Conservation (phyloP, 2,797 vertebrate genomes). For the Centroberyx gerrardi region DNA sequence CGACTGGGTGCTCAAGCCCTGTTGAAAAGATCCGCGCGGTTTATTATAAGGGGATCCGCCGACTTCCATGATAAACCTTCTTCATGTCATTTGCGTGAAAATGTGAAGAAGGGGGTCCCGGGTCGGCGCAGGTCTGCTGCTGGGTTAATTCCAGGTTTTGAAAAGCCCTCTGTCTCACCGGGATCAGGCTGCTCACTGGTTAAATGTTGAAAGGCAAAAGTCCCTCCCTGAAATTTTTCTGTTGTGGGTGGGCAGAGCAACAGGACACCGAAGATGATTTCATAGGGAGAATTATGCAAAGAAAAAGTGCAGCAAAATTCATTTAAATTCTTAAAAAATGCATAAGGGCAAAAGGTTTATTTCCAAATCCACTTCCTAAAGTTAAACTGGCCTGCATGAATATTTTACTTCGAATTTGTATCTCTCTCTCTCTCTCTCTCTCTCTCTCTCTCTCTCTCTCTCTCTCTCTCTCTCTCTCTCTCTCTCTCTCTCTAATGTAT, state of each 20-base stretch:
- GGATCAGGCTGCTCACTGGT: constrained; percentile 67
- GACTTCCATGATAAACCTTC: constrained; percentile 70
- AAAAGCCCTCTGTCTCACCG: constrained; percentile 70
- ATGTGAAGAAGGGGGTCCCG: not conserved
- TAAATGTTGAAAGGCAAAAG: constrained; percentile 72
- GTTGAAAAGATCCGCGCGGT: constrained; percentile 21
- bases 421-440: not conserved
- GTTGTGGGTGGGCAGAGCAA: constrained; percentile 74
- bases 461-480: not conserved
- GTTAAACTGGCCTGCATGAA: not conserved
- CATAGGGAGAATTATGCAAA: constrained; percentile 1
- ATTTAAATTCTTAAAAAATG: not conserved
- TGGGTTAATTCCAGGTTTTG: constrained; percentile 65
- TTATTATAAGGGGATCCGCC: constrained; percentile 15
- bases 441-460: not conserved
- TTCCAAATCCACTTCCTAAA: not conserved
- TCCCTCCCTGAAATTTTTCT: constrained; percentile 73
- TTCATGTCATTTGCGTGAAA: constrained; percentile 9
- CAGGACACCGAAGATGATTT: constrained; percentile 47
- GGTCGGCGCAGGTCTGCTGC: constrained; percentile 20
- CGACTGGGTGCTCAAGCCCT: constrained; percentile 17
- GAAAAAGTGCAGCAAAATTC: constrained; percentile 4
- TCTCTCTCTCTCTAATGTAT: constrained; percentile 34
- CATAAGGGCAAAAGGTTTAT: not conserved
- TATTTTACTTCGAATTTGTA: too few relatives aligned